Evolutionary conservation across 2,888 invertebrate species (phyloP).

Genomic region (Blera fallax): DNA sequence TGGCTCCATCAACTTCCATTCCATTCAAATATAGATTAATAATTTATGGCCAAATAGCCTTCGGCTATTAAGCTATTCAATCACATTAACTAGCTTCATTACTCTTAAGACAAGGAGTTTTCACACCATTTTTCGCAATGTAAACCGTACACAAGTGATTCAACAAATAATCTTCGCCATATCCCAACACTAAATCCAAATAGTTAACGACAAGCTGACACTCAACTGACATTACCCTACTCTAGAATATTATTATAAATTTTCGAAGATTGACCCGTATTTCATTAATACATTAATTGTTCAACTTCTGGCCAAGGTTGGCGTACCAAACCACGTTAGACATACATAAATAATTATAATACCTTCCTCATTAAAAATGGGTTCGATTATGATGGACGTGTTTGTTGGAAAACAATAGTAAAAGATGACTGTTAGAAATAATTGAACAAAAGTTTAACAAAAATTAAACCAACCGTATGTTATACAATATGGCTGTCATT

Average conservation of each 20-base stretch:
- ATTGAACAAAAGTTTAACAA: not conserved
- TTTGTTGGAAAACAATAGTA: not conserved
- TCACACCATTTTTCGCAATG: constrained; percentile 17
- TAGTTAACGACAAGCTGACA: not conserved
- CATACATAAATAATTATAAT: constrained; percentile 2
- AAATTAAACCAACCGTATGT: not conserved
- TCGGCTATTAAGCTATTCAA: constrained; percentile 5
- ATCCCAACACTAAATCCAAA: not conserved
- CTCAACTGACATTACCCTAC: constrained; percentile 17
- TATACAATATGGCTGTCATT: not conserved
- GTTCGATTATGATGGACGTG: constrained; percentile 17
- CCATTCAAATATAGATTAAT: constrained; percentile 1
- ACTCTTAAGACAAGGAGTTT: constrained; percentile 22
- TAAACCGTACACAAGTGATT: not conserved
- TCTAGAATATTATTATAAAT: constrained; percentile 12
- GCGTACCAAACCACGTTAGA: not conserved
- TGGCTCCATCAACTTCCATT: not conserved
- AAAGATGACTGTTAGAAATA: not conserved
- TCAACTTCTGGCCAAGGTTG: constrained; percentile 21
- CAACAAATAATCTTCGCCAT: not conserved
- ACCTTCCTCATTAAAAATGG: constrained; percentile 27
- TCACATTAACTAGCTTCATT: constrained; percentile 16
- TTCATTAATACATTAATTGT: not conserved
- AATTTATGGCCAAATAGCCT: not conserved
- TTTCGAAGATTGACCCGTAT: constrained; percentile 27